Evolutionary conservation across 2,888 invertebrate species (phyloP), one percentile per base, ranked within the genome.

Genomic region (Blomia tropicalis): DNA sequence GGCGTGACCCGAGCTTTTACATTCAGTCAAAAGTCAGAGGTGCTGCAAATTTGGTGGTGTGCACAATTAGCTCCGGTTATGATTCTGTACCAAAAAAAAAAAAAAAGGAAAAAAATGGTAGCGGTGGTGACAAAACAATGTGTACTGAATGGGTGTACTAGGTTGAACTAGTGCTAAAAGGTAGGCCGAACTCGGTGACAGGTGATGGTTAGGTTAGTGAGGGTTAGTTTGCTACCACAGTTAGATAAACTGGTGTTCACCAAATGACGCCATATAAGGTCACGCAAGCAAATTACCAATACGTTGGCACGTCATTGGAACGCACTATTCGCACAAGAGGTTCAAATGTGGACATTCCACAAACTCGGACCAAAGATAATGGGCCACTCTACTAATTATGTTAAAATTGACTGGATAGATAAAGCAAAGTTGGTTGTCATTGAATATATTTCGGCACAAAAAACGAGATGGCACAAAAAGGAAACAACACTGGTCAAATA

Each of bases 371-470:
- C 51, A 19, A 7, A 7, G 51, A 47, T 47, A 47, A 47, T 11
- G n/a, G n/a, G 51, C 51, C 51, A 47, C 7, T 47, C 27, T n/a
- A 47, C 51, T 47, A 47, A 47, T 47, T 47, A 47, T n/a, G 51
- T 47, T 47, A 47, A 47, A 47, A 19, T n/a, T 17, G 17, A 36
- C 36, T 36, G 36, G 36, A n/a, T n/a, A n/a, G n/a, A n/a, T n/a
- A n/a, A n/a, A n/a, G n/a, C n/a, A n/a, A n/a, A n/a, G n/a, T n/a
- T n/a, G n/a, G n/a, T n/a, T n/a, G n/a, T n/a, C n/a, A 47, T 47
- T 11, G 51, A n/a, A n/a, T n/a, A n/a, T n/a, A n/a, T n/a, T n/a
- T n/a, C n/a, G n/a, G n/a, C n/a, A n/a, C n/a, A n/a, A n/a, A n/a
- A n/a, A n/a, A n/a, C n/a, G n/a, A n/a, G n/a, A n/a, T n/a, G n/a